Conservation (phyloP, 2,888 invertebrate species). For the Nymphalis c-album region DNA sequence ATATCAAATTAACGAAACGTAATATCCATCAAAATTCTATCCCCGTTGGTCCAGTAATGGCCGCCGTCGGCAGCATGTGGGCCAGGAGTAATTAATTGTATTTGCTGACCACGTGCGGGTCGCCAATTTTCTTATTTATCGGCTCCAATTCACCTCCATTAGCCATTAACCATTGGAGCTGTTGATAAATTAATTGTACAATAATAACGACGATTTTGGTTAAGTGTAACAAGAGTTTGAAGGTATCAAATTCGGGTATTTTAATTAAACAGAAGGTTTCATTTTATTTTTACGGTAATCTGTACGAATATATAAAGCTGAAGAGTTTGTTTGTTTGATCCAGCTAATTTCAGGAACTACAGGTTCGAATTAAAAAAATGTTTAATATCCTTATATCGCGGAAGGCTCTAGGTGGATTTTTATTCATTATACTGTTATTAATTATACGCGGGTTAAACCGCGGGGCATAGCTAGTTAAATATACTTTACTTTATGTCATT, state of each 20-base stretch:
- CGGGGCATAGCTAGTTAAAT: too few species aligned
- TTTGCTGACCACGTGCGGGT: conserved; percentile 57
- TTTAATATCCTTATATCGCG: too few species aligned
- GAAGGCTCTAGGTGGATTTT: too few species aligned
- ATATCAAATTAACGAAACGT: conserved; percentile 32
- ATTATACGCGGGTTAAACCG: too few species aligned
- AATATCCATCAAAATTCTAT: conserved; percentile 46
- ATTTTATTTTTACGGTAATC: too few species aligned
- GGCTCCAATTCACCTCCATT: conserved; percentile 64
- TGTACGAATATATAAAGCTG: too few species aligned
- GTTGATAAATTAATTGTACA: conserved; percentile 40
- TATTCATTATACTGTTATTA: too few species aligned
- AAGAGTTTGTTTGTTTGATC: too few species aligned
- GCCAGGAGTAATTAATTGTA: conserved; percentile 59
- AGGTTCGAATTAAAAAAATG: too few species aligned
- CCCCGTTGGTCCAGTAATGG: conserved; percentile 46
- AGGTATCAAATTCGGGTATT: background rate
- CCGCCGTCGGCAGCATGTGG: conserved; percentile 43
- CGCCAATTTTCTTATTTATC: conserved; percentile 73
- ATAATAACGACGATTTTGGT: conserved; percentile 6
- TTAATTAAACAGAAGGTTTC: background rate
- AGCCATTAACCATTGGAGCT: conserved; percentile 43
- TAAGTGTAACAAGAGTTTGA: background rate
- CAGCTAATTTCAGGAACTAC: too few species aligned
- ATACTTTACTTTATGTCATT: too few species aligned